Base-by-base conservation (phyloP, 2,888 invertebrate genomes). In the Meghimatium bilineatum region DNA sequence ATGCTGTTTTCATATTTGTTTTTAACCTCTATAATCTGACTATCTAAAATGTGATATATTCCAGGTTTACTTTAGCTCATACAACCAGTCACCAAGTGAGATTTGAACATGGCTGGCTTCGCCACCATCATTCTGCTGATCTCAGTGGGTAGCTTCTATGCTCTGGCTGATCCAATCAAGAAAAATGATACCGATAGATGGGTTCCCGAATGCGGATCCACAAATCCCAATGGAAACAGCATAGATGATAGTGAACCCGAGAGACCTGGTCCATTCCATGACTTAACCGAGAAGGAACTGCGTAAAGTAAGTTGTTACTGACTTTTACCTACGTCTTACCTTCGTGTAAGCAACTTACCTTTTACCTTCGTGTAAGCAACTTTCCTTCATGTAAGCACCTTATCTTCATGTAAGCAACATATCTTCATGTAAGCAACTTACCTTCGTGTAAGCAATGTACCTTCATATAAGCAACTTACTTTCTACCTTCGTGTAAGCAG, bases 231-330 rank as follows among this genome's bases (percentile, higher is more conserved):
- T 32, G 49, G 32, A 3, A 52, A 80, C 26, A 20, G 29, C 38
- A 82, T 89, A 20, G 87, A 87, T 66, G 36, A 86, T 14, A 82
- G 71, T 0, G 88, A 89, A 74, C 86, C 88, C 0, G 80, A 80
- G 3, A 81, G 82, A 20, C 90, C 89, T 0, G 85, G 87, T 8
- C 87, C 88, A 12, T 89, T 90, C 78, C 85, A 86, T 63, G 89
- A 89, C 77, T 82, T 90, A 26, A 89, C 89, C 3, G 49, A 66
- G 8, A 63, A 52, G 6, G 90, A 90, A 82, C 78, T 88, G 1
- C 8, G 74, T 32, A 85, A 80, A 1, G 44, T 89, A 20, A 75
- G 17, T 17, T 56, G 20, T 56, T 56, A 23, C 17, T 17, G 8
- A 17, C 20, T 3, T 44, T 44, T 8, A 44, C 12, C 12, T 44